These are phyloP conservation scores for Phengaris alcon DNA, from an alignment of 2,888 invertebrate species.

Conservation along the genomic window DNA sequence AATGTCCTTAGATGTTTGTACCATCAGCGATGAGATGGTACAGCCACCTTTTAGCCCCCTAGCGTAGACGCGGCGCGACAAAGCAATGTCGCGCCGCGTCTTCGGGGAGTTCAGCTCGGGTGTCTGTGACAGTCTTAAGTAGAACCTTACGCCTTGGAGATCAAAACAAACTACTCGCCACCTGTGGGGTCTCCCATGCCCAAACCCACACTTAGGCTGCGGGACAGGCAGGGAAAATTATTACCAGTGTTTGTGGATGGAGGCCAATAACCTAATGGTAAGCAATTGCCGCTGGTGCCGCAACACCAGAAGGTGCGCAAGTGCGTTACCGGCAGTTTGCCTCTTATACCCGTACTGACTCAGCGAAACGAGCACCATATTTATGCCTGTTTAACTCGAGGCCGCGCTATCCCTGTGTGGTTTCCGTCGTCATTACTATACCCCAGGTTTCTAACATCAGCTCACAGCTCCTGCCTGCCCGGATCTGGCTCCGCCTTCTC, in stretches of 20 bases:
- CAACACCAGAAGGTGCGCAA: too few relatives aligned
- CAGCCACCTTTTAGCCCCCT: neutral
- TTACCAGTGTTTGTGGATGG: too few relatives aligned
- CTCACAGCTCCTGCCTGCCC: constrained; percentile 55
- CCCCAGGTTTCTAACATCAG: neutral
- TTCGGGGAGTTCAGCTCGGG: neutral
- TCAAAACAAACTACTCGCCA: neutral
- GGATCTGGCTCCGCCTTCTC: constrained; percentile 52
- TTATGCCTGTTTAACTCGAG: neutral
- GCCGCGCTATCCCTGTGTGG: neutral
- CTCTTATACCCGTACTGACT: neutral
- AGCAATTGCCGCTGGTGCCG: too few relatives aligned
- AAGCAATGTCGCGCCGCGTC: neutral
- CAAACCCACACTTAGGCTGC: neutral
- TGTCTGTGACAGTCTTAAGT: neutral
- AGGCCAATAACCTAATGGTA: too few relatives aligned
- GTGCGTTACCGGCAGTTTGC: neutral
- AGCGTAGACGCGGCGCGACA: neutral
- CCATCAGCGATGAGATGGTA: constrained; percentile 3
- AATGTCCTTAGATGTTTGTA: constrained; percentile 1
- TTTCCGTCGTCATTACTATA: neutral
- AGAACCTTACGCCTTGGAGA: neutral
- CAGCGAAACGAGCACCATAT: neutral
- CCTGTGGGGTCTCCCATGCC: neutral
- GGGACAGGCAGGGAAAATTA: too few relatives aligned